Percentiles rank a stretch among this genome's conserved stretches.
Conservation (phyloP, 2,888 invertebrate genomes). For the Netelia virgata region DNA sequence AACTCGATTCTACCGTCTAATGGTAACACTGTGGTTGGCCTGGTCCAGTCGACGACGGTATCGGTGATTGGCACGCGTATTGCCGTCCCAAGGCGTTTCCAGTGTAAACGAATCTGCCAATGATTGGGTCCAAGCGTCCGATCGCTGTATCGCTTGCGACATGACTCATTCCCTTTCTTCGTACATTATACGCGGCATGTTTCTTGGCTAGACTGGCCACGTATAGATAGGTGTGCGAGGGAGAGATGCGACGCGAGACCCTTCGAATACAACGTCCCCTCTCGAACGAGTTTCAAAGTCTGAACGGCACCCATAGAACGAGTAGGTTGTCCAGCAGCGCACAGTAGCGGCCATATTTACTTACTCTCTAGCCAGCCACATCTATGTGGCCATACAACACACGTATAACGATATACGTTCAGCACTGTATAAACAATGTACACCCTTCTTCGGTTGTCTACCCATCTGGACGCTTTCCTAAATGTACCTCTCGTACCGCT, state of each 20-base stretch:
- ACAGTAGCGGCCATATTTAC: neutral
- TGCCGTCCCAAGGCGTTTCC: neutral
- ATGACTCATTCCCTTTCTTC: slow-evolving; percentile 1
- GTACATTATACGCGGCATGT: neutral
- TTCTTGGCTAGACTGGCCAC: neutral
- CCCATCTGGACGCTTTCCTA: neutral
- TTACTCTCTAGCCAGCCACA: neutral
- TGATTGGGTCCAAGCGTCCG: neutral
- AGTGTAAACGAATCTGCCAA: neutral
- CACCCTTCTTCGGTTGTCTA: neutral
- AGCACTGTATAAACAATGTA: neutral
- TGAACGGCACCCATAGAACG: slow-evolving; percentile 2
- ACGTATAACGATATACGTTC: slow-evolving; percentile 5
- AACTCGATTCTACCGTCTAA: neutral
- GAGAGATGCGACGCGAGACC: neutral
- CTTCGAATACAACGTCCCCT: slow-evolving; percentile 19
- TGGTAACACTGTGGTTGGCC: slow-evolving; percentile 26
- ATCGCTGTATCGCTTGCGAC: neutral
- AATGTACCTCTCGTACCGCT: neutral
- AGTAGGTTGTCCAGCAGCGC: neutral
- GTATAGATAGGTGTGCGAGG: neutral
- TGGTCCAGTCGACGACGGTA: neutral
- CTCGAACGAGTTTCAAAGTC: slow-evolving; percentile 38
- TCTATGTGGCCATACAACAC: neutral
- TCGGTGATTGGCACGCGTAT: neutral